Base-by-base conservation (phyloP, 1,140 invertebrate genomes). In the Riptortus pedestris region DNA sequence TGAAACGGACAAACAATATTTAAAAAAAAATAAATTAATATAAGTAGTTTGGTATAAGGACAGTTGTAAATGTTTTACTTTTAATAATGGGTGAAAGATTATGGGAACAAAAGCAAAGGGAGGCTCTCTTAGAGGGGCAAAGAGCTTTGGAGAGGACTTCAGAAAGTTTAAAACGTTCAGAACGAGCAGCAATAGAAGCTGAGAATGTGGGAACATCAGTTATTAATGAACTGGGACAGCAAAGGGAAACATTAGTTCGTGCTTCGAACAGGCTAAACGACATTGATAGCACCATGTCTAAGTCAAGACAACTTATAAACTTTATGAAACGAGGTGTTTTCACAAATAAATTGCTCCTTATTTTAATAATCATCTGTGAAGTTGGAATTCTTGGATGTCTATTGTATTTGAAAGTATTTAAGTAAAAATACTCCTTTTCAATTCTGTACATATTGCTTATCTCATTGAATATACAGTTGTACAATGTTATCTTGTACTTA, bases 151-250 rank as follows among this genome's bases (percentile, higher is more conserved):
- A 83, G 66, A 73, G 84, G 63, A 80, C 85, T 3, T 78, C 81
- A 0, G 79, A 83, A 33, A 86, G 84, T 67, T 76, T 90, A 14
- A 77, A 78, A 1, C 76, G 87, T 65, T 85, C 87, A 1, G 84
- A 87, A 66, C 81, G 82, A 69, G 79, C 88, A 55, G 86, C 89
- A 14, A 78, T 83, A 9, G 87, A 91, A 72, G 90, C 86, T 0
- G 90, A 91, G 74, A 78, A 83, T 70, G 80, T 91, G 67, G 89
- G 87, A 0, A 83, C 81, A 2, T 85, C 87, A 72, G 86, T 89
- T 7, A 77, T 88, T n/a, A 77, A 79, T 60, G 84, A 86, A 69
- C 71, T 87, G 24, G 79, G 79, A 1, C 74, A 72, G 63, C 85
- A 87, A 71, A 74, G 85, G 66, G 85, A 87, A 69, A 73, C 79